Evolutionary conservation across 2,113 vertebrate species (phyloP), one percentile per base, ranked within the genome.

Genomic region (Chrysochloris asiatica): DNA sequence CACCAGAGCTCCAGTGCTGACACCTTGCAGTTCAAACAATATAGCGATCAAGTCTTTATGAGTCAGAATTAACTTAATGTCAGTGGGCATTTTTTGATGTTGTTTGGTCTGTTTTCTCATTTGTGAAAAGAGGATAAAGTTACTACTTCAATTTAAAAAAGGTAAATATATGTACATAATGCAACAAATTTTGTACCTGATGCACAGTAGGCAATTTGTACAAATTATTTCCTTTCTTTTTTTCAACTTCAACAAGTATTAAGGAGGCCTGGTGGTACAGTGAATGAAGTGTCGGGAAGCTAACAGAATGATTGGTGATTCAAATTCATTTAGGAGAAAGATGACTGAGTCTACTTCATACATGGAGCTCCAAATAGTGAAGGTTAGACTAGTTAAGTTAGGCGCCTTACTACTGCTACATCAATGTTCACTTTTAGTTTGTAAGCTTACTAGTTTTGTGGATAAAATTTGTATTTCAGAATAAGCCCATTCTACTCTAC

Each of bases 401-500:
- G 50, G 28, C 13, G 43, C 16, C 43, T 82, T 82, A 69, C 69
- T 88, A 85, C 48, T 19, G 12, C 7, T 73, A 4, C 38, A 87
- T 30, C 78, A 78, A 38, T 17, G 38, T n/a, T 93, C 11, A 45
- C 43, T 73, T 83, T 91, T 84, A 73, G 30, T 73, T 71, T 63
- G 56, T 8, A 69, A 85, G 52, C 73, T 78, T 47, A 78, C n/a
- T 75, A 52, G 88, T 75, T 88, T 91, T 80, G 75, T 52, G 71
- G 33, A 33, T 88, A 79, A 50, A 90, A 80, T 13, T 41, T 92
- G 56, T 54, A 88, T 78, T 78, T 21, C 26, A 71, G 50, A 76
- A 78, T 79, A 82, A 78, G 9, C 83, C n/a, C n/a, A n/a, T n/a
- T n/a, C 9, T 75, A 11, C 56, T 76, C 69, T 85, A 59, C 24